Evolutionary conservation across 2,888 invertebrate species (phyloP).

Genomic region (Callosobruchus maculatus): DNA sequence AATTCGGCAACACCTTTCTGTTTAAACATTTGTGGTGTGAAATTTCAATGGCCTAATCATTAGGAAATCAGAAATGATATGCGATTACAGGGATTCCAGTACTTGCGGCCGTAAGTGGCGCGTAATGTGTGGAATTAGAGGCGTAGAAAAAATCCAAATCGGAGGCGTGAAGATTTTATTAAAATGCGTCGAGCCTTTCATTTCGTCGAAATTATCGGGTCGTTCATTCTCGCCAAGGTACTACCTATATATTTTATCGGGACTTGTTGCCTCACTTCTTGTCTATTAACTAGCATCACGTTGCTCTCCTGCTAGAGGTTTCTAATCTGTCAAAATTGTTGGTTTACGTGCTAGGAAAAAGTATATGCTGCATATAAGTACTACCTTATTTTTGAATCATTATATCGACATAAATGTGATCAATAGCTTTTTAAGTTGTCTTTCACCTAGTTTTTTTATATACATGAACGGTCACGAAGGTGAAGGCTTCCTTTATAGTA

Average conservation of each 20-base stretch:
- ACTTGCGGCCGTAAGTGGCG: not conserved
- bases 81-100: not conserved
- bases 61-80: not conserved
- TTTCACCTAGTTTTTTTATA: no score
- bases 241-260: not conserved
- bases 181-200: not conserved
- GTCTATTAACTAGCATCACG: not conserved
- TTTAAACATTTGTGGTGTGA: slow-evolving; percentile 13
- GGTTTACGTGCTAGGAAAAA: not conserved
- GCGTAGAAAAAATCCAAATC: not conserved
- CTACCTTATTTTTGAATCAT: not conserved
- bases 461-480: no score
- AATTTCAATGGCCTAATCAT: slow-evolving; percentile 9
- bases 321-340: not conserved
- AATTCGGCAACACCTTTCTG: slow-evolving; percentile 6
- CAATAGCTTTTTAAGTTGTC: not conserved
- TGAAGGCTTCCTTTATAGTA: no score
- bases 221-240: not conserved
- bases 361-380: not conserved
- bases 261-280: not conserved
- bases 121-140: not conserved
- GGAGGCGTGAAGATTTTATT: not conserved
- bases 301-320: not conserved
- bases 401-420: not conserved
- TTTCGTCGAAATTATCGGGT: not conserved